phyloP scores from a whole-genome alignment of 2,888 invertebrate species.

The Pollenia labialis region DNA sequence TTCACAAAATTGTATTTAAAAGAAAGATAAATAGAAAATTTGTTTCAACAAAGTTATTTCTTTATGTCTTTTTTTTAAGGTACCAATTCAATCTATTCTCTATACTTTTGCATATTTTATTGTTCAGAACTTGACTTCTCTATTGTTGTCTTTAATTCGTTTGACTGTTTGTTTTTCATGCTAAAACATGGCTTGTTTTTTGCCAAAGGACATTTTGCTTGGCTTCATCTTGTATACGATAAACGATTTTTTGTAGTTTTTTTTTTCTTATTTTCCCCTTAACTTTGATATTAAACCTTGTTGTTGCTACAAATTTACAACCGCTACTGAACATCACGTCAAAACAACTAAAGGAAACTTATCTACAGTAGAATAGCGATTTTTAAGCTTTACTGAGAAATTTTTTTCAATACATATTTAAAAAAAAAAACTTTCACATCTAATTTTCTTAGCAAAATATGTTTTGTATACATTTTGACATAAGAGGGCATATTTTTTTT shows the following conservation, averaged over 20 bases:
- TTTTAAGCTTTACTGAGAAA: too few species aligned
- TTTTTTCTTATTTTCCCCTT: slow-evolving; percentile 4
- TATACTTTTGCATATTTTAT: background rate
- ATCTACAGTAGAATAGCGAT: slow-evolving; percentile 19
- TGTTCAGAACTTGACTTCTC: slow-evolving; percentile 4
- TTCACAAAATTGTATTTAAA: slow-evolving; percentile 17
- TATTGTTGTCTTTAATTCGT: slow-evolving; percentile 44
- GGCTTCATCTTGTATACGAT: slow-evolving; percentile 32
- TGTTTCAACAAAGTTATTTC: slow-evolving; percentile 8
- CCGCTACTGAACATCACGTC: background rate
- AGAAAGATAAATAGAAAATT: slow-evolving; percentile 42
- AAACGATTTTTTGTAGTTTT: slow-evolving; percentile 2
- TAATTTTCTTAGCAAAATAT: too few species aligned
- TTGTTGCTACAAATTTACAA: background rate
- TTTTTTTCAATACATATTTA: background rate
- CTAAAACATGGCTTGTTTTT: slow-evolving; percentile 67
- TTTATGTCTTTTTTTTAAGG: background rate
- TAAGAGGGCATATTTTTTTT: too few species aligned
- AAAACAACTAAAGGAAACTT: background rate
- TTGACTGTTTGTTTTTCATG: slow-evolving; percentile 60
- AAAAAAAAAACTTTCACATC: background rate
- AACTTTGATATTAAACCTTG: slow-evolving; percentile 30
- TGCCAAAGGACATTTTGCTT: slow-evolving; percentile 61
- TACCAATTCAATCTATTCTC: background rate
- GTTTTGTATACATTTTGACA: too few species aligned